Evolutionary conservation across 1,140 invertebrate genomes (phyloP).

Genomic region (Drosophila tristis): DNA sequence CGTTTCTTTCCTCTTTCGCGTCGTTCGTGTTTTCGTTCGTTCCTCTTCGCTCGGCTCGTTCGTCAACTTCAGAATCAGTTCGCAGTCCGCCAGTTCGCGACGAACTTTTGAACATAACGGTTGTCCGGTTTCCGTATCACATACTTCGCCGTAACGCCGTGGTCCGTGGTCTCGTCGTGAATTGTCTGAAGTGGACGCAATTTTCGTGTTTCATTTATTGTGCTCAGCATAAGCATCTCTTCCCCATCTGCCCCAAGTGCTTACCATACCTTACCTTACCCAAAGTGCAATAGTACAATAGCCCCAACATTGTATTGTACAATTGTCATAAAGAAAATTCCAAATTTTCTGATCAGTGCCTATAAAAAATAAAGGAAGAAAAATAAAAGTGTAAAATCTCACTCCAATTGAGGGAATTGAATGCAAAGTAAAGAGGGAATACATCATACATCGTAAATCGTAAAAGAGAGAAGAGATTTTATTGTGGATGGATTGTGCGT

Average conservation of each 20-base stretch:
- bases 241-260: too few species aligned
- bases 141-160: constrained; percentile 34
- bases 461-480: constrained; percentile 29
- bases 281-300: too few species aligned
- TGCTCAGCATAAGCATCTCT: constrained; percentile 8
- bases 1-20: constrained; percentile 24
- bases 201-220: constrained; percentile 50
- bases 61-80: constrained; percentile 63
- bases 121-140: constrained; percentile 72
- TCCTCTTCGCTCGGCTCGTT: constrained; percentile 18
- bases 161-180: constrained; percentile 7
- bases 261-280: too few species aligned
- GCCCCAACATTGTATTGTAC: constrained; percentile 3
- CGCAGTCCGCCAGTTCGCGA: constrained; percentile 48
- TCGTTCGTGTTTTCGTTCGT: constrained; percentile 15
- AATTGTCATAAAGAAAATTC: constrained; percentile 1
- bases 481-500: constrained; percentile 59
- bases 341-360: constrained; percentile 44
- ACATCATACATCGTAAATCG: background rate
- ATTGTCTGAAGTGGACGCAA: constrained; percentile 18
- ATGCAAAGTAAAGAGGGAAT: constrained; percentile 8
- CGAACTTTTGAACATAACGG: constrained; percentile 83
- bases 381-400: background rate
- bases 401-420: background rate
- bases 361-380: constrained; percentile 12